Evolutionary conservation across 2,797 vertebrate genomes (phyloP).

Genomic region (Anguilla marmorata): DNA sequence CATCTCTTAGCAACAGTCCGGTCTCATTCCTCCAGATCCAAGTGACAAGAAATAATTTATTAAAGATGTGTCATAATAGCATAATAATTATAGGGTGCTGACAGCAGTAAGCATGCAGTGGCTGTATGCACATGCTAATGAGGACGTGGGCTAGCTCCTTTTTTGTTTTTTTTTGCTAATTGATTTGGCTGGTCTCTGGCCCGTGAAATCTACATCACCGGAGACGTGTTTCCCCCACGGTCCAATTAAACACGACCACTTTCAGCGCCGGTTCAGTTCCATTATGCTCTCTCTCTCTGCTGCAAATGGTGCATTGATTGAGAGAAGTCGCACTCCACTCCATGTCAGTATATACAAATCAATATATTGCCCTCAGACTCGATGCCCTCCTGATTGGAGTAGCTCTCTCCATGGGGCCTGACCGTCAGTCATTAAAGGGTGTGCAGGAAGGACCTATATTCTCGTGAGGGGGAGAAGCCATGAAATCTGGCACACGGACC

Average conservation of each 20-base stretch:
- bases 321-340: background rate
- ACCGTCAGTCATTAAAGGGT: background rate
- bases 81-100: background rate
- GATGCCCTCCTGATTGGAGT: background rate
- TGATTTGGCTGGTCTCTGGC: background rate
- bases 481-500: background rate
- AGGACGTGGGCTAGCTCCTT: background rate
- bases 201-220: background rate
- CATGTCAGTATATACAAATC: background rate
- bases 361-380: background rate
- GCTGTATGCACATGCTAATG: background rate
- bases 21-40: background rate
- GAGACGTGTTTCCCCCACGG: background rate
- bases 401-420: background rate
- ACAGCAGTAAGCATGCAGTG: background rate
- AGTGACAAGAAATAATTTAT: background rate
- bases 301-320: background rate
- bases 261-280: background rate
- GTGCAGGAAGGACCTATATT: background rate
- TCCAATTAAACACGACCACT: background rate
- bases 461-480: background rate
- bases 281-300: background rate
- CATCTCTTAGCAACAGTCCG: constrained; percentile 1
- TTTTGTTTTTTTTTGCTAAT: background rate
- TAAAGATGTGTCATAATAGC: background rate